These are phyloP conservation scores for Tridacna gigas DNA, from an alignment of 2,888 invertebrate genomes.

Conservation along the genomic window DNA sequence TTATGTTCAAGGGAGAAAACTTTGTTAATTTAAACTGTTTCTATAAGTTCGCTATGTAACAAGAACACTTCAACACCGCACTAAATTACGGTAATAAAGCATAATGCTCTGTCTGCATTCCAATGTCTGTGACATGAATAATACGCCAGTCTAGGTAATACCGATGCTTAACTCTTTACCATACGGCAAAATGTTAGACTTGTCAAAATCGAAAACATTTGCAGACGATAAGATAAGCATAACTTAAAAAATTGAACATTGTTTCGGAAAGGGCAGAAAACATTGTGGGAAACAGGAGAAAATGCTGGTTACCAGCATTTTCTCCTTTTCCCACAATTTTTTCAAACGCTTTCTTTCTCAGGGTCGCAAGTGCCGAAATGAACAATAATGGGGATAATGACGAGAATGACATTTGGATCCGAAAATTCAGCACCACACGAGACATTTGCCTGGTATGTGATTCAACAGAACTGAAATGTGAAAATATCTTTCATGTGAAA, in stretches of 20 bases:
- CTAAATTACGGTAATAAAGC: neutral
- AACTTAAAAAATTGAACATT: no score
- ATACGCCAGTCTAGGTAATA: neutral
- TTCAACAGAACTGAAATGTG: no score
- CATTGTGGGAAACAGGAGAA: no score
- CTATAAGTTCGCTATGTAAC: neutral
- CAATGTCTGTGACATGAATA: constrained; percentile 9
- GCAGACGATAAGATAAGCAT: no score
- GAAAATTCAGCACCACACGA: neutral
- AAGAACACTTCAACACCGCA: neutral
- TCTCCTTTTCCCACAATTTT: no score
- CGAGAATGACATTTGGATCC: neutral
- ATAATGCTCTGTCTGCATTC: neutral
- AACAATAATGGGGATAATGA: neutral
- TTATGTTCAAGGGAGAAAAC: neutral
- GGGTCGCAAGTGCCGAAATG: neutral
- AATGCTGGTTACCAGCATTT: no score
- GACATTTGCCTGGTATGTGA: neutral
- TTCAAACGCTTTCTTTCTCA: no score
- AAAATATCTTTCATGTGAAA: no score
- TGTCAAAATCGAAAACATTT: no score
- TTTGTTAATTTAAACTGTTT: neutral
- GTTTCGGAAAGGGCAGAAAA: no score
- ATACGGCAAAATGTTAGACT: no score
- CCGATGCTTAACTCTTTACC: neutral